Conservation (phyloP, 2,113 vertebrate genomes). For the Butorides virescens region DNA sequence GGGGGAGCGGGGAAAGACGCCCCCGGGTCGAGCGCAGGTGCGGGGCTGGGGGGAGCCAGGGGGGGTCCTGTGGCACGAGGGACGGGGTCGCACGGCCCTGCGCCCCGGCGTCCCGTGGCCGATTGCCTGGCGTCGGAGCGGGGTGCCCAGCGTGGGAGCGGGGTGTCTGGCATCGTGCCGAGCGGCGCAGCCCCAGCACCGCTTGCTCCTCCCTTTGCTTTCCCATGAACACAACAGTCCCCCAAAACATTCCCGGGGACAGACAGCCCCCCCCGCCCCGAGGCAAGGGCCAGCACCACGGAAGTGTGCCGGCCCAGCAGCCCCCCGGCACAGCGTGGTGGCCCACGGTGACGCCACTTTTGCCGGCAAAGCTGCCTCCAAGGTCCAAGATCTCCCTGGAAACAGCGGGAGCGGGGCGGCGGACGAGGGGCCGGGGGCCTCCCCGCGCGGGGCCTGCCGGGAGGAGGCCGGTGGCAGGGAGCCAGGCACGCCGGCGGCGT, state of each 20-base stretch:
- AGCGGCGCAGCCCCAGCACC: neutral
- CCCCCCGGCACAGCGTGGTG: accelerated
- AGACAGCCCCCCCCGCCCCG: accelerated
- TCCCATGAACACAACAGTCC: neutral
- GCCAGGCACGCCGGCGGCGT: accelerated
- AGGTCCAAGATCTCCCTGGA: neutral
- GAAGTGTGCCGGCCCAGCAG: neutral
- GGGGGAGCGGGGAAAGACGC: neutral
- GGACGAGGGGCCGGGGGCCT: neutral
- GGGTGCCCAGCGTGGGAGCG: too few relatives aligned
- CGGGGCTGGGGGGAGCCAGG: neutral
- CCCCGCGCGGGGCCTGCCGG: accelerated
- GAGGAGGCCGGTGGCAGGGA: neutral
- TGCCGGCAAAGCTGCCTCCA: neutral
- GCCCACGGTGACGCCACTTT: accelerated
- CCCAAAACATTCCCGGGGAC: neutral
- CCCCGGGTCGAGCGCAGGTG: accelerated
- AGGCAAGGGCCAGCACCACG: accelerated
- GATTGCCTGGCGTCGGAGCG: accelerated
- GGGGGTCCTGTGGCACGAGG: neutral
- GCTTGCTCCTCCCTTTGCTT: neutral
- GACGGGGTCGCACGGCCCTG: accelerated
- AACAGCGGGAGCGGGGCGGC: accelerated
- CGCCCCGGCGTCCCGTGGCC: accelerated
- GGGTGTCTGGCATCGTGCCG: neutral